A percentile compares a stretch with the other conserved stretches of the same genome.
Evolutionary conservation across 2,888 invertebrate genomes (phyloP).

Genomic region (Lepidochrysops patricia): DNA sequence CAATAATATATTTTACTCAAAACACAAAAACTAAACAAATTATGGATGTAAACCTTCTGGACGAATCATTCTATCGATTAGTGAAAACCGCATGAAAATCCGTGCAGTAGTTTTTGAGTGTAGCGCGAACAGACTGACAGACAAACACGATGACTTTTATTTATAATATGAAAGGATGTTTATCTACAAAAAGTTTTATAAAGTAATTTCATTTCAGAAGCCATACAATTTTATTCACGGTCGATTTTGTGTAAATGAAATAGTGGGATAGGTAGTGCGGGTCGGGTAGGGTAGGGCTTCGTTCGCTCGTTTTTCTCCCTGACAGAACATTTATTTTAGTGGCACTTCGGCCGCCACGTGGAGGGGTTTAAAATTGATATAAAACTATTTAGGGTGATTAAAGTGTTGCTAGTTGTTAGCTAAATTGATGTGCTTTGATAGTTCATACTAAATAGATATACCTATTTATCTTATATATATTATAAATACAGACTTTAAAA

Average conservation of each 20-base stretch:
- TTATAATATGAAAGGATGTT: too few species aligned
- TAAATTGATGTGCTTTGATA: not conserved
- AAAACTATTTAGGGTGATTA: conserved; percentile 45
- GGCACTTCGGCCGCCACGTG: conserved; percentile 55
- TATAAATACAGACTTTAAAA: too few species aligned
- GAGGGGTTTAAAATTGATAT: conserved; percentile 61
- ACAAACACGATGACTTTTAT: too few species aligned
- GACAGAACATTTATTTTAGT: conserved; percentile 71
- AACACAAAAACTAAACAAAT: too few species aligned
- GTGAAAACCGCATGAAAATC: too few species aligned
- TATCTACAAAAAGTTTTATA: not conserved
- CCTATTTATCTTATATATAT: too few species aligned
- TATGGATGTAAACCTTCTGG: too few species aligned
- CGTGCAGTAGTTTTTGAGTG: too few species aligned
- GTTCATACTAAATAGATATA: too few species aligned
- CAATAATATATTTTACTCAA: too few species aligned
- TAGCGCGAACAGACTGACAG: too few species aligned
- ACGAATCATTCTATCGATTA: too few species aligned
- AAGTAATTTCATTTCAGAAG: not conserved
- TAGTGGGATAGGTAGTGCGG: conserved; percentile 29
- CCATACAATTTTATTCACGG: conserved; percentile 30
- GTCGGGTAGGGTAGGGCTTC: conserved; percentile 34
- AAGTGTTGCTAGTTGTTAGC: conserved; percentile 13
- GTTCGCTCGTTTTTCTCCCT: conserved; percentile 67
- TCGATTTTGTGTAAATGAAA: conserved; percentile 43